phyloP scores from a whole-genome alignment of 2,888 invertebrate species.

The Tenthredo mesomela region DNA sequence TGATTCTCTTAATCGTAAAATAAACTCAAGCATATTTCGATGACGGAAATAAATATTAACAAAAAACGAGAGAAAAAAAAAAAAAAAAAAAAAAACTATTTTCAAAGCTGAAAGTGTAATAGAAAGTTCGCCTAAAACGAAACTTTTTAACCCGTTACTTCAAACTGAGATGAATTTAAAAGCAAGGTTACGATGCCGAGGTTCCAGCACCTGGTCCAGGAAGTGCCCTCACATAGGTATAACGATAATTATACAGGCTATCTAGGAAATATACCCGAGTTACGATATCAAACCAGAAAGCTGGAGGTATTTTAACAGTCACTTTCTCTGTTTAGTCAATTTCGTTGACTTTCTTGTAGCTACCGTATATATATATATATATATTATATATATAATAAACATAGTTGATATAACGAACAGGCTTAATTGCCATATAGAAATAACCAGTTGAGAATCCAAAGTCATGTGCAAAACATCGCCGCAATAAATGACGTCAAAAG shows the following conservation, averaged over 20 bases:
- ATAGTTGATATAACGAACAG: not conserved
- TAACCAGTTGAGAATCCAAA: slow-evolving; percentile 7
- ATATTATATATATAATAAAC: not conserved
- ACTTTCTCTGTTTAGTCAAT: slow-evolving; percentile 39
- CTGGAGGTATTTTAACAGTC: not conserved
- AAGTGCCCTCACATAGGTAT: not conserved
- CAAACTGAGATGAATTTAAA: slow-evolving; percentile 20
- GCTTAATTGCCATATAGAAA: not conserved
- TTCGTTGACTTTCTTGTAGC: slow-evolving; percentile 12
- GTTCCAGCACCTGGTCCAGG: slow-evolving; percentile 11
- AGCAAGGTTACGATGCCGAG: slow-evolving; percentile 43
- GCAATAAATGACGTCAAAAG: not conserved
- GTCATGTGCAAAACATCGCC: not conserved
- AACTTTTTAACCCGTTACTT: not conserved
- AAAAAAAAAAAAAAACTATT: not conserved
- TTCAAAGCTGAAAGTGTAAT: not conserved
- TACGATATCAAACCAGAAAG: not conserved
- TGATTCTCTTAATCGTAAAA: not conserved
- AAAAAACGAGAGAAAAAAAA: not conserved
- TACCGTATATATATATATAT: not conserved
- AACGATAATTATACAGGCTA: slow-evolving; percentile 1
- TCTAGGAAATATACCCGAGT: slow-evolving; percentile 8
- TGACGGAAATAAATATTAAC: not conserved
- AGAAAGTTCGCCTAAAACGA: slow-evolving; percentile 18
- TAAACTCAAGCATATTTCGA: not conserved